These are phyloP conservation scores for Orchestes rusci DNA, from an alignment of 2,888 invertebrate species.

Conservation along the genomic window DNA sequence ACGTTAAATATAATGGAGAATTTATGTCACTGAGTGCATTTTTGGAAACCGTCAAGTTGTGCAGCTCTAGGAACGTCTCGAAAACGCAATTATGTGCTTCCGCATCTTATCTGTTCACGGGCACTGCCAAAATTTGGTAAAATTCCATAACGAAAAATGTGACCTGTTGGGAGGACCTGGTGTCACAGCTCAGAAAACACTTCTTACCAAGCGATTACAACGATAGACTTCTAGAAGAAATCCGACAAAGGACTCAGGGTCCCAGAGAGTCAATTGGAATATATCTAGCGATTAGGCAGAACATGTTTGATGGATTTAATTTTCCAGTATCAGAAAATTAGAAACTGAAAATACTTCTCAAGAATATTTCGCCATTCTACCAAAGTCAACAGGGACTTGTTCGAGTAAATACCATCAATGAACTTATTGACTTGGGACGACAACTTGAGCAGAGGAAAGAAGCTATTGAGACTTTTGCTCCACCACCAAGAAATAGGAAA, in stretches of 20 bases:
- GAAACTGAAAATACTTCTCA: constrained; percentile 18
- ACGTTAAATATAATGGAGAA: constrained; percentile 1
- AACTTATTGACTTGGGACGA: constrained; percentile 18
- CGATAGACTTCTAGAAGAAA: constrained; percentile 26
- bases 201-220: constrained; percentile 25
- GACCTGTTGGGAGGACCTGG: not conserved
- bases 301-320: constrained; percentile 23
- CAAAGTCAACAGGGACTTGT: constrained; percentile 20
- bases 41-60: not conserved
- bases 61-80: not conserved
- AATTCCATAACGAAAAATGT: not conserved
- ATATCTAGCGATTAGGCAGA: constrained; percentile 27
- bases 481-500: not conserved
- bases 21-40: constrained; percentile 1
- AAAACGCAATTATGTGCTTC: not conserved
- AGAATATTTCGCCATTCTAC: constrained; percentile 22
- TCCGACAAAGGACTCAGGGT: constrained; percentile 27
- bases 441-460: constrained; percentile 6
- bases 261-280: constrained; percentile 25
- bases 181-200: not conserved
- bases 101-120: not conserved
- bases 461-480: not conserved
- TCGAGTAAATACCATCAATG: constrained; percentile 14
- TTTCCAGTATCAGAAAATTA: constrained; percentile 11
- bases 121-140: constrained; percentile 1